Conservation (phyloP, 2,113 vertebrate genomes). For the Nettapus auritus region DNA sequence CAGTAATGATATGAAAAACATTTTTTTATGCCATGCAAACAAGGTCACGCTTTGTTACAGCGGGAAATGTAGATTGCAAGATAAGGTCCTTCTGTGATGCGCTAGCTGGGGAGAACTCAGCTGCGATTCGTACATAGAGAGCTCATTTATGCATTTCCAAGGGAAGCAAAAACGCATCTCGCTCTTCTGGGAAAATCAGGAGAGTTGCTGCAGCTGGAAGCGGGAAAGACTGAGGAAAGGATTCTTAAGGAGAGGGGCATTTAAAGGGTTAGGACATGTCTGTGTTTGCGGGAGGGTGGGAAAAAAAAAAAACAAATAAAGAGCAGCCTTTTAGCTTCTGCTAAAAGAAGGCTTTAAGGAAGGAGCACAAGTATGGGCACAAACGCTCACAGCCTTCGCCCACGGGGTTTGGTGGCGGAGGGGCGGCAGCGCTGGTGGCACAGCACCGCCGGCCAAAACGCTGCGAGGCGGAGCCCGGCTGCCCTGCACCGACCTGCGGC, state of each 20-base stretch:
- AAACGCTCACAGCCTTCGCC: not conserved
- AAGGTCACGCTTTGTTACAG: constrained; percentile 82
- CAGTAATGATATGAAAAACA: constrained; percentile 63
- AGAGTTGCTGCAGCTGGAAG: constrained; percentile 76
- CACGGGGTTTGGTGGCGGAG: not conserved
- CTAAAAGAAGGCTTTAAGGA: constrained; percentile 61
- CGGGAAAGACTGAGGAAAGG: constrained; percentile 67
- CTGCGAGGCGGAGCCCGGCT: not conserved
- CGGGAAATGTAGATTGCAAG: constrained; percentile 75
- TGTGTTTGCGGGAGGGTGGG: constrained; percentile 52
- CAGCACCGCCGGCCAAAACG: not conserved
- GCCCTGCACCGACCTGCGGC: not conserved
- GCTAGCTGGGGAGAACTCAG: constrained; percentile 74
- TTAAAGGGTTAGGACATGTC: constrained; percentile 57
- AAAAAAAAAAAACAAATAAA: constrained; percentile 65
- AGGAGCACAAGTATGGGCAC: constrained; percentile 20
- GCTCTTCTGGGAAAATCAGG: constrained; percentile 76
- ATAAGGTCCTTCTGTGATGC: constrained; percentile 82
- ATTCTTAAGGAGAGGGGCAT: constrained; percentile 54
- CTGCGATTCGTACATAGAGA: constrained; percentile 79
- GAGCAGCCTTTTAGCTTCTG: constrained; percentile 44
- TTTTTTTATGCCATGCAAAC: constrained; percentile 75
- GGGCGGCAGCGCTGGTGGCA: fast-evolving
- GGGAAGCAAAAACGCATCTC: constrained; percentile 65
- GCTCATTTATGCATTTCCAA: constrained; percentile 83